Evolutionary conservation across 2,797 vertebrate genomes (phyloP).

Genomic region (Tapera naevia): DNA sequence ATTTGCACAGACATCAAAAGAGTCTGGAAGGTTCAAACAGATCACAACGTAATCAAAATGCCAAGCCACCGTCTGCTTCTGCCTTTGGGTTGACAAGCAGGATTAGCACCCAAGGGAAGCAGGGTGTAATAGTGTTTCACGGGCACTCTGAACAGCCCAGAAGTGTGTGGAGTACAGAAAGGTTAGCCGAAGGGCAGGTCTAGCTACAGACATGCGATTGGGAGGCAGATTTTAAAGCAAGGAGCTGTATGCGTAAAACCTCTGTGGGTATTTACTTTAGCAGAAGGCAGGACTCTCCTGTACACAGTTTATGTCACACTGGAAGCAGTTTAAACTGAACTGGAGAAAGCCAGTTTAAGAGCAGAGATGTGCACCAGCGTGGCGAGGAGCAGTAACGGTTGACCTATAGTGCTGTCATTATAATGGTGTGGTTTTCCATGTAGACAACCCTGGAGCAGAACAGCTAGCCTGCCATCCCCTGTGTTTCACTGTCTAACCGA

Average conservation of each 20-base stretch:
- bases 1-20: constrained; percentile 68
- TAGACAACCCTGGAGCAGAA: constrained; percentile 48
- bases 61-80: constrained; percentile 62
- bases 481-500: constrained; percentile 60
- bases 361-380: background rate
- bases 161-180: constrained; percentile 54
- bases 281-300: constrained; percentile 16
- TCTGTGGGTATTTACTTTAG: constrained; percentile 11
- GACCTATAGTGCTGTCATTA: constrained; percentile 66
- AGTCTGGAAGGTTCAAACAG: constrained; percentile 69
- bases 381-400: constrained; percentile 26
- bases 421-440: constrained; percentile 56
- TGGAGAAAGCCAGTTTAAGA: constrained; percentile 14
- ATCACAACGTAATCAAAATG: constrained; percentile 67
- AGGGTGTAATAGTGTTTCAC: constrained; percentile 69
- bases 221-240: constrained; percentile 26
- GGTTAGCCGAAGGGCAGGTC: constrained; percentile 66
- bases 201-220: background rate
- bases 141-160: constrained; percentile 57
- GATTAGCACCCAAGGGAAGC: constrained; percentile 66
- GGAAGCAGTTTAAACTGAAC: constrained; percentile 28
- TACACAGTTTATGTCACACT: background rate
- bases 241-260: background rate
- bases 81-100: constrained; percentile 66
- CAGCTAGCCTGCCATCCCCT: constrained; percentile 54